Conservation (phyloP, 1,140 invertebrate species). For the Drosophila varians region DNA sequence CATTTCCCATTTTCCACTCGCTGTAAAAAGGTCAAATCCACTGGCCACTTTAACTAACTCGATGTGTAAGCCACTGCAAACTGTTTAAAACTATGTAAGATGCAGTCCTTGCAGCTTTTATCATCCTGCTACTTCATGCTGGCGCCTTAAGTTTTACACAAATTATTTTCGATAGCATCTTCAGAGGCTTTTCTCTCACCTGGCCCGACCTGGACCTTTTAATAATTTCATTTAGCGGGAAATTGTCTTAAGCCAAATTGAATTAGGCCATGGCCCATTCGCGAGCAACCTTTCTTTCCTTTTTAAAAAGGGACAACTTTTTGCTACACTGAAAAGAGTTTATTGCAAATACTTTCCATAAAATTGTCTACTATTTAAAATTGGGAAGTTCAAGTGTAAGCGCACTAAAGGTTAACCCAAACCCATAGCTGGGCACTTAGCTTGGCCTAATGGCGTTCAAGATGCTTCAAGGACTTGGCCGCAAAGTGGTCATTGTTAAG, state of each 20-base stretch:
- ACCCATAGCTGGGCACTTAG: slow-evolving; percentile 16
- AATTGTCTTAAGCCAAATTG: slow-evolving; percentile 72
- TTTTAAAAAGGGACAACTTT: not conserved
- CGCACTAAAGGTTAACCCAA: slow-evolving; percentile 8
- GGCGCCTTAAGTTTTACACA: slow-evolving; percentile 41
- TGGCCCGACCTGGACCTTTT: slow-evolving; percentile 38
- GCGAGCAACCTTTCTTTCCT: not conserved
- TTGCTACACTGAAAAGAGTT: slow-evolving; percentile 8
- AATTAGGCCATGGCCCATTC: slow-evolving; percentile 51
- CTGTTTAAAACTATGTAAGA: not conserved
- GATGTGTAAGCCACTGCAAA: not conserved
- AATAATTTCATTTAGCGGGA: slow-evolving; percentile 70
- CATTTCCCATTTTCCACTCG: slow-evolving; percentile 8
- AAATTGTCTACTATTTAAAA: no score
- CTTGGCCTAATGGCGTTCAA: slow-evolving; percentile 47
- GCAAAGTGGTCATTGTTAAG: slow-evolving; percentile 34
- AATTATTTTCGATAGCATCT: slow-evolving; percentile 74
- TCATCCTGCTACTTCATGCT: slow-evolving; percentile 8
- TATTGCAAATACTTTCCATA: no score
- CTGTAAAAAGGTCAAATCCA: slow-evolving; percentile 32
- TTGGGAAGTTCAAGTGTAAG: no score
- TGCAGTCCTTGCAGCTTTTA: not conserved
- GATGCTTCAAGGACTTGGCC: slow-evolving; percentile 50
- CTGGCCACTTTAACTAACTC: slow-evolving; percentile 5
- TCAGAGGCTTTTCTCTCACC: not conserved